These are phyloP conservation scores for Coryphaenoides rupestris DNA, from an alignment of 2,113 vertebrate species.

Conservation along the genomic window DNA sequence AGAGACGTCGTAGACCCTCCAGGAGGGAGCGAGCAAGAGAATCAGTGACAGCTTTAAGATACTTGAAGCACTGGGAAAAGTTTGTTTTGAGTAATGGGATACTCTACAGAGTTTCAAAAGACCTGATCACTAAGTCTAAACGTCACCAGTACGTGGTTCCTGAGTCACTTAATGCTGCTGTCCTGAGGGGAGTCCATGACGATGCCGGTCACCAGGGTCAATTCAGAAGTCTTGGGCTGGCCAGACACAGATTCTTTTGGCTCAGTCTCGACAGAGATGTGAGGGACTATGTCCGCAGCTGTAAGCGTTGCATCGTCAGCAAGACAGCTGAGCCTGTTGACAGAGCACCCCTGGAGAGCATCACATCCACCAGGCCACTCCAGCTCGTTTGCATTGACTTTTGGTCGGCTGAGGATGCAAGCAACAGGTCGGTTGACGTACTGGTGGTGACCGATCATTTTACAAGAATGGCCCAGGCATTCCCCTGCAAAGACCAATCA, in stretches of 20 bases:
- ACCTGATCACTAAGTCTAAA: neutral
- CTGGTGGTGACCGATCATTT: slow-evolving; percentile 4
- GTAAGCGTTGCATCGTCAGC: no score
- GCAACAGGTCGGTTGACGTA: neutral
- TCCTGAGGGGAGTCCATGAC: neutral
- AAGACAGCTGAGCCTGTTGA: no score
- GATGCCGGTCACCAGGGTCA: neutral
- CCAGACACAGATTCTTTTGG: neutral
- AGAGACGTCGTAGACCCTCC: neutral
- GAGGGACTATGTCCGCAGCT: no score
- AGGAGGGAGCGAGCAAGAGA: slow-evolving; percentile 18
- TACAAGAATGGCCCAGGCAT: neutral
- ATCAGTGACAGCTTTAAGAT: neutral
- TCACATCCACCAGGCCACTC: no score
- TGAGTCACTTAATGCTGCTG: neutral
- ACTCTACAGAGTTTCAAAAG: neutral
- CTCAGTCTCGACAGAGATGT: neutral
- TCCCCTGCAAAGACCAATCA: slow-evolving; percentile 2
- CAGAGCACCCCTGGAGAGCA: no score
- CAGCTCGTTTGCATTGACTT: slow-evolving; percentile 14
- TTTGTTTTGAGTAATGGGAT: neutral
- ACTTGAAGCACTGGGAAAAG: slow-evolving; percentile 12
- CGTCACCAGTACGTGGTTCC: neutral
- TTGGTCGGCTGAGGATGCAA: slow-evolving; percentile 6
- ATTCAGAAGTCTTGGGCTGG: neutral